Conservation (phyloP, 2,113 vertebrate species). For the Erinaceus europaeus region DNA sequence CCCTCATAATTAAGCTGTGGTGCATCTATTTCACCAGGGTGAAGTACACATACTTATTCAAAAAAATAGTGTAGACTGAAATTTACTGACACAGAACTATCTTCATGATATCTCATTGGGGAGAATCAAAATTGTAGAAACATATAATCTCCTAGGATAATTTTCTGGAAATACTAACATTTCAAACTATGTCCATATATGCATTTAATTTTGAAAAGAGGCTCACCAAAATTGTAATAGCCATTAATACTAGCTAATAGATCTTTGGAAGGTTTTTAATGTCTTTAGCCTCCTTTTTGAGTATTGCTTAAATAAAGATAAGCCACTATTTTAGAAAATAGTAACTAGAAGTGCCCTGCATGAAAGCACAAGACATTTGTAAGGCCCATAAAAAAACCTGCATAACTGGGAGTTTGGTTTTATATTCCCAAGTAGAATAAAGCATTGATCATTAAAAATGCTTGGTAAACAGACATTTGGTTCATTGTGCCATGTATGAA, state of each 20-base stretch:
- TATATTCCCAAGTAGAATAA: not conserved
- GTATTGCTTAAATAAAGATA: not conserved
- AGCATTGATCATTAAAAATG: not conserved
- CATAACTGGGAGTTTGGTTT: not conserved
- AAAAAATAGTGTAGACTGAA: not conserved
- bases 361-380: not conserved
- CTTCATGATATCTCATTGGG: not conserved
- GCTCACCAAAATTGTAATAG: not conserved
- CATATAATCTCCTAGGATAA: not conserved
- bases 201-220: not conserved
- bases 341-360: not conserved
- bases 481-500: not conserved
- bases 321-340: not conserved
- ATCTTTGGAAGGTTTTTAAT: slow-evolving; percentile 22
- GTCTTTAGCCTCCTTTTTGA: slow-evolving; percentile 3
- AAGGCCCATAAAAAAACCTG: not conserved
- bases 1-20: slow-evolving; percentile 37
- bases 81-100: not conserved
- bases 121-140: not conserved
- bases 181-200: not conserved
- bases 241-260: not conserved
- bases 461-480: not conserved
- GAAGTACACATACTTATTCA: not conserved
- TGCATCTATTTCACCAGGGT: not conserved
- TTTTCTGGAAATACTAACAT: not conserved